phyloP scores from a whole-genome alignment of 2,797 vertebrate genomes.

The Adelosebastes latens region DNA sequence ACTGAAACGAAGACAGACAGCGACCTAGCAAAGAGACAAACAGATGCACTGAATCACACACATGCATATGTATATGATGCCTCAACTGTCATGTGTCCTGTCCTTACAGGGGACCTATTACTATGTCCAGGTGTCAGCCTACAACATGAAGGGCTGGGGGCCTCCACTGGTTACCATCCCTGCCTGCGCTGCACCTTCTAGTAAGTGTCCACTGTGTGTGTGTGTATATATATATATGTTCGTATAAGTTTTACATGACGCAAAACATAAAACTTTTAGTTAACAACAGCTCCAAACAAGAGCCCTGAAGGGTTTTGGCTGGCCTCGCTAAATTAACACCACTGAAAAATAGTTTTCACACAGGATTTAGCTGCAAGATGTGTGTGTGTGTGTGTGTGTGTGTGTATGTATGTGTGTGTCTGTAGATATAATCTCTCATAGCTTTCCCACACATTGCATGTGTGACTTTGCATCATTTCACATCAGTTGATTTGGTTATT shows the following conservation, averaged over 20 bases:
- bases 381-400: conserved; percentile 1
- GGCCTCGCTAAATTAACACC: conserved; percentile 30
- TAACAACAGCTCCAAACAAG: conserved; percentile 12
- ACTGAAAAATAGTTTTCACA: conserved; percentile 7
- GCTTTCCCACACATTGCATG: conserved; percentile 39
- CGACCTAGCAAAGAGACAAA: conserved; percentile 22
- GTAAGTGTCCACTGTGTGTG: conserved; percentile 79
- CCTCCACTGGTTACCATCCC: conserved; percentile 82
- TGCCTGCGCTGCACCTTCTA: conserved; percentile 87
- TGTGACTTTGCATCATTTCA: conserved; percentile 27
- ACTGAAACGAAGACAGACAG: background rate
- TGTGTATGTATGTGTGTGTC: conserved; percentile 1
- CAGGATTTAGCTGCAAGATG: conserved; percentile 9
- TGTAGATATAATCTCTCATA: conserved; percentile 4
- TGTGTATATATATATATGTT: background rate
- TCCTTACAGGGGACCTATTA: conserved; percentile 84
- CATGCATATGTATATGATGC: background rate
- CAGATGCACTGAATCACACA: background rate
- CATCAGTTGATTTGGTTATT: conserved; percentile 42
- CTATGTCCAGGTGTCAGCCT: conserved; percentile 89
- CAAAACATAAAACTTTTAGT: conserved; percentile 18
- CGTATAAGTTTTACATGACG: conserved; percentile 2
- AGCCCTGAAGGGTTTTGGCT: conserved; percentile 27
- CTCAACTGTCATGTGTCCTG: conserved; percentile 33
- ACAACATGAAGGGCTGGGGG: conserved; percentile 97